Conservation (phyloP, 2,888 invertebrate genomes). For the Diloba caeruleocephala region DNA sequence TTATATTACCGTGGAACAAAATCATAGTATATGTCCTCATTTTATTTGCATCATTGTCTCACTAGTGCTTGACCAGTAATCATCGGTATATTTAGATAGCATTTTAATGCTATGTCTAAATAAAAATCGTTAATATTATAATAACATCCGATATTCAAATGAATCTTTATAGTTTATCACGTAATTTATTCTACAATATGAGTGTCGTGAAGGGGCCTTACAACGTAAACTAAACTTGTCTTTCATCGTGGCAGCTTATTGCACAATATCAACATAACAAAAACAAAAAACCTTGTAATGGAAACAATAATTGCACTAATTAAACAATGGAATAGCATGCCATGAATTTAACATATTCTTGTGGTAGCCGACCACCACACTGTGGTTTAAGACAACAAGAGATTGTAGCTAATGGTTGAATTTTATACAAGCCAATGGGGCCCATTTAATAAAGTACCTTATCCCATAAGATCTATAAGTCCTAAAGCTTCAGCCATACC, state of each 20-base stretch:
- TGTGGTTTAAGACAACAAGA: too few species aligned
- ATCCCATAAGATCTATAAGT: too few species aligned
- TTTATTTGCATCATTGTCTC: constrained; percentile 48
- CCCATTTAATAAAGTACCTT: too few species aligned
- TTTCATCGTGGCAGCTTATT: constrained; percentile 59
- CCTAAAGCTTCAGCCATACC: too few species aligned
- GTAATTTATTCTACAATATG: too few species aligned
- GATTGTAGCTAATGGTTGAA: too few species aligned
- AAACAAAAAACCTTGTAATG: constrained; percentile 42
- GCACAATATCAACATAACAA: constrained; percentile 57
- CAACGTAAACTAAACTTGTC: constrained; percentile 33
- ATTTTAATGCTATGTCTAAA: neutral
- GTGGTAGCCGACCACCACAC: too few species aligned
- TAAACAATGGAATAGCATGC: constrained; percentile 27
- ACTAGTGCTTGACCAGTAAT: constrained; percentile 38
- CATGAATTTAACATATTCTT: constrained; percentile 19
- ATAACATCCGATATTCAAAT: too few species aligned
- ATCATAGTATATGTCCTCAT: constrained; percentile 48
- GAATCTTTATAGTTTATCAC: too few species aligned
- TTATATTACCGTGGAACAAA: constrained; percentile 51
- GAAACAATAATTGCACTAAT: constrained; percentile 56
- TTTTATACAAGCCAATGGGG: too few species aligned
- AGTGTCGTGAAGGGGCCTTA: too few species aligned
- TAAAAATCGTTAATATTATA: too few species aligned
- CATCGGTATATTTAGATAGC: constrained; percentile 21